Conservation (phyloP, 2,797 vertebrate species). For the Rostrhamus sociabilis region DNA sequence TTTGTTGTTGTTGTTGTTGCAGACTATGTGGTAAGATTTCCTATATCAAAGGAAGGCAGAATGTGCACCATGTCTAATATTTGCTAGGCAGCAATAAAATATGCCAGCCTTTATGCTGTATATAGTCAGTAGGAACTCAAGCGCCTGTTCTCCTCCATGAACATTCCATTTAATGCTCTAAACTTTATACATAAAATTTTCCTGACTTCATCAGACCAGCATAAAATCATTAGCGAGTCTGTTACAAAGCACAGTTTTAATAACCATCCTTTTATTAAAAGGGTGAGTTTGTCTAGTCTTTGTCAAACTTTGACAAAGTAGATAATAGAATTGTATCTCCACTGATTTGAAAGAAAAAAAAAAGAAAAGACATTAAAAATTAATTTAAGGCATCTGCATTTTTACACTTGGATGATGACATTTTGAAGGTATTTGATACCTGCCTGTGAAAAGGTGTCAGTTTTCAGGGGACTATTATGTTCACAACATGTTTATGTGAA, state of each 20-base stretch:
- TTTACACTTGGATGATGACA: background rate
- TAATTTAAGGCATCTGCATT: background rate
- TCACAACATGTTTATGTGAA: background rate
- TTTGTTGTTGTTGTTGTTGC: background rate
- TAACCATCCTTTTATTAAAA: background rate
- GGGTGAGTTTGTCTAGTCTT: background rate
- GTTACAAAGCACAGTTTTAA: background rate
- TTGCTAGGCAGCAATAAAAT: background rate
- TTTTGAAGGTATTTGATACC: background rate
- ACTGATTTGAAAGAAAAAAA: background rate
- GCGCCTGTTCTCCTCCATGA: background rate
- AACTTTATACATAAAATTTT: background rate
- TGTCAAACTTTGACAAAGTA: background rate
- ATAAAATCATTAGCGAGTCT: background rate
- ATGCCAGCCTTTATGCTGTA: background rate
- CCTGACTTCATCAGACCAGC: background rate
- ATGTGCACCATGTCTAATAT: background rate
- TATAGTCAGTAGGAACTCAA: background rate
- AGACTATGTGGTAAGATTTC: background rate
- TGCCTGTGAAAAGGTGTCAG: background rate
- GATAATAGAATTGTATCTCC: background rate
- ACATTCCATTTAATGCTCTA: background rate
- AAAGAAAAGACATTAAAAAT: background rate
- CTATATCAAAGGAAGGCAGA: background rate
- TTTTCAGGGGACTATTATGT: background rate